These are phyloP conservation scores for Cathartes aura DNA, from an alignment of 2,113 vertebrate species.

Conservation along the genomic window DNA sequence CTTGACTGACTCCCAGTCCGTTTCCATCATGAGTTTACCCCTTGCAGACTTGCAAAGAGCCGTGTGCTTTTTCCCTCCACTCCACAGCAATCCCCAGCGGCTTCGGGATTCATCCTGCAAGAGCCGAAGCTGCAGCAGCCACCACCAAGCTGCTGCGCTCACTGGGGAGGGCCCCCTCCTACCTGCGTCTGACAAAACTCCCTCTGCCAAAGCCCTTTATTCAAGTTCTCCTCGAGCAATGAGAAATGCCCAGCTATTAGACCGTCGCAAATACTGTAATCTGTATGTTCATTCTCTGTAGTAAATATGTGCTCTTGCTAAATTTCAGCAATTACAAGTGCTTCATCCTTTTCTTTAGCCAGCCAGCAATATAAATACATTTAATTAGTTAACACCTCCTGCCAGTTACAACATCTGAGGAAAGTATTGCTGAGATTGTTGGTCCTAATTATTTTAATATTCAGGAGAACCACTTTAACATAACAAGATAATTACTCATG, in stretches of 20 bases:
- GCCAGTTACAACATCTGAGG: slow-evolving; percentile 73
- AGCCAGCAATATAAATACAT: slow-evolving; percentile 64
- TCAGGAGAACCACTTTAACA: slow-evolving; percentile 73
- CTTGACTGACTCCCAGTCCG: neutral
- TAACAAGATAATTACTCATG: slow-evolving; percentile 73
- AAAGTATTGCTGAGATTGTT: slow-evolving; percentile 68
- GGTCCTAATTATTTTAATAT: slow-evolving; percentile 78
- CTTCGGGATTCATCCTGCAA: neutral
- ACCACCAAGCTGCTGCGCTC: accelerated
- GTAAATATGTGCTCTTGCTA: slow-evolving; percentile 58
- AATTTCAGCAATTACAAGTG: slow-evolving; percentile 57
- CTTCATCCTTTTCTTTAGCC: slow-evolving; percentile 56
- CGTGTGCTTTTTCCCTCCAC: accelerated
- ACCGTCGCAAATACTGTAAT: neutral
- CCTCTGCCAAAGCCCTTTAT: neutral
- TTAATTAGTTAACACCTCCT: slow-evolving; percentile 76
- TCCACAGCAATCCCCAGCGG: accelerated
- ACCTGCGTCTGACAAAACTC: neutral
- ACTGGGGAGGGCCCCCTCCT: neutral
- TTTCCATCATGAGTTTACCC: neutral
- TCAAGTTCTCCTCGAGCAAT: neutral
- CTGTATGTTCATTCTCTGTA: slow-evolving; percentile 39
- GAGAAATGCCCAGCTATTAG: slow-evolving; percentile 35
- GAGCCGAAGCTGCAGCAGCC: neutral
- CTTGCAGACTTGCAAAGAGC: neutral